A percentile compares a stretch with the other conserved stretches of the same genome.
Evolutionary conservation across 2,113 vertebrate genomes (phyloP).

Genomic region (Cochlearius cochlearius): DNA sequence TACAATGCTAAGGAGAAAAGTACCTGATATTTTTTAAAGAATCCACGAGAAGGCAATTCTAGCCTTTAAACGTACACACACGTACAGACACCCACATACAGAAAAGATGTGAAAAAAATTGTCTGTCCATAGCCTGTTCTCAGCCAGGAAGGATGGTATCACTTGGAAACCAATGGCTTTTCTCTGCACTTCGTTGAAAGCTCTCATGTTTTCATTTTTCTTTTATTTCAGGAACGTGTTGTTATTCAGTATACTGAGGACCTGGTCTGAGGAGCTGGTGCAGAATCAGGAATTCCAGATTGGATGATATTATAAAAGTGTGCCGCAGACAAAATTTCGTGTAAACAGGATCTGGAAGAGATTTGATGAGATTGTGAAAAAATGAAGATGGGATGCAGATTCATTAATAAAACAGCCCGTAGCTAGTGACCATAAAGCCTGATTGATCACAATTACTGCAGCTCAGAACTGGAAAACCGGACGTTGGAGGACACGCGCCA

Average conservation of each 20-base stretch:
- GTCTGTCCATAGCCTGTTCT: background rate
- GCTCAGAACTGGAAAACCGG: conserved; percentile 27
- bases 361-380: conserved; percentile 27
- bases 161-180: background rate
- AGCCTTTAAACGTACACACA: background rate
- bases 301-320: background rate
- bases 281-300: background rate
- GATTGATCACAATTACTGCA: conserved; percentile 48
- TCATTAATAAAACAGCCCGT: conserved; percentile 35
- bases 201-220: conserved; percentile 6
- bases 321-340: conserved; percentile 8
- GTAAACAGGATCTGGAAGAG: conserved; percentile 45
- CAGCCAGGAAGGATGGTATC: background rate
- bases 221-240: background rate
- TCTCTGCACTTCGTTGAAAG: background rate
- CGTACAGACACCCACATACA: background rate
- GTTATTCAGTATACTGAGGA: background rate
- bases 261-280: background rate
- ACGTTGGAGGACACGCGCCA: background rate
- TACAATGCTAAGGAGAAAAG: conserved; percentile 9
- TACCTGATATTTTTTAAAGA: conserved; percentile 36
- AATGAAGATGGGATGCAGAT: conserved; percentile 14
- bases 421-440: conserved; percentile 13
- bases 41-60: background rate
- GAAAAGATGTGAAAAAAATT: background rate